Evolutionary conservation across 2,888 invertebrate genomes (phyloP), one percentile per base, ranked within the genome.

Genomic region (Acleris emargana): DNA sequence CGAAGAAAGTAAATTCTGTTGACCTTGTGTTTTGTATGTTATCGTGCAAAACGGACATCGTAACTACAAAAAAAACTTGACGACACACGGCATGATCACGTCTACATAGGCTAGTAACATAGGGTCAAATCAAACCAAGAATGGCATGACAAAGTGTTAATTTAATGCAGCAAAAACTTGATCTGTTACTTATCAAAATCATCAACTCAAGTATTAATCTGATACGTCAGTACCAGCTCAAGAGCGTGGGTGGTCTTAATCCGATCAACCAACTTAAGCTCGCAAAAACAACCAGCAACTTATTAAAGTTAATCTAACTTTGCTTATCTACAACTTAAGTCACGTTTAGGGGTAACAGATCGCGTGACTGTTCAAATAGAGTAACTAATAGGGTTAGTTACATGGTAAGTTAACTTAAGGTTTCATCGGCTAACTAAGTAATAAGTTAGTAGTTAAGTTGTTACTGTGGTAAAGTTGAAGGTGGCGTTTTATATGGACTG

Each of bases 361-460:
- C 73, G 80, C 81, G 80, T 80, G 80, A 69, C 53, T 54, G 72
- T 75, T 79, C 76, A 79, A 76, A 78, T 76, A 77, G 74, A 78
- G 76, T 69, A 73, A 74, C 76, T 76, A 77, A 76, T 74, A 58
- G 58, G n/a, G 54, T 67, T 62, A 69, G 72, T 70, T 68, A 76
- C 77, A 80, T 74, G 76, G 61, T 74, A 75, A 76, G 75, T 78
- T 77, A 78, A 72, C 72, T 72, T 64, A 64, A 75, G 68, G 67
- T 63, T 25, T 68, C 67, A 64, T 60, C 50, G 49, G 54, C 51
- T 58, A 58, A 53, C 28, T 17, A 61, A 51, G 22, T 57, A 43
- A 55, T 32, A 11, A 32, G 57, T 43, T 61, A 28, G 60, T 28
- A 38, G 38, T 38, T 50, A 53, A 54, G 47, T 17, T 43, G 58